Conservation (phyloP, 2,797 vertebrate species). For the Aeoliscus strigatus region DNA sequence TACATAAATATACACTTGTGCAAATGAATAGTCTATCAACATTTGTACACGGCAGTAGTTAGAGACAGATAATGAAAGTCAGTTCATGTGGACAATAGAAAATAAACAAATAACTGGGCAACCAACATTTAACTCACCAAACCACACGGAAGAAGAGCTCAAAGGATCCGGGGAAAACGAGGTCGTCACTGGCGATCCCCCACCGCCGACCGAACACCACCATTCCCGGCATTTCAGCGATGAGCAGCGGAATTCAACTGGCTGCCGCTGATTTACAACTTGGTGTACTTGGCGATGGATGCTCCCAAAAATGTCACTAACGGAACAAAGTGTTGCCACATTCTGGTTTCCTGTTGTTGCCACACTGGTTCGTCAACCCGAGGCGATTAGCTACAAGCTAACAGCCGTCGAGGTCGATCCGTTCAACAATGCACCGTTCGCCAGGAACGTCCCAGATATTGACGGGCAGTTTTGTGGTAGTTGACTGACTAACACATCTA, state of each 20-base stretch:
- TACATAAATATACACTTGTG: too few relatives aligned
- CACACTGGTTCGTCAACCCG: neutral
- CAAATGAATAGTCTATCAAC: too few relatives aligned
- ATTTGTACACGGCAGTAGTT: too few relatives aligned
- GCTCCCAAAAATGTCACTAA: too few relatives aligned
- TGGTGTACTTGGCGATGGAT: too few relatives aligned
- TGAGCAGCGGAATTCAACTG: neutral
- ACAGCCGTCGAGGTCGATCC: accelerated
- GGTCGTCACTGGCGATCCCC: conserved; percentile 92
- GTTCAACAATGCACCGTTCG: accelerated
- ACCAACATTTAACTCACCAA: too few relatives aligned
- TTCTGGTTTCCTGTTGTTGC: conserved; percentile 4
- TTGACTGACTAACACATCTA: too few relatives aligned
- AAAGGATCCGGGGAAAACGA: conserved; percentile 87
- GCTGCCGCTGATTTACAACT: neutral
- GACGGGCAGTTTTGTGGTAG: too few relatives aligned
- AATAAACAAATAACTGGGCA: too few relatives aligned
- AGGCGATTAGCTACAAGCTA: neutral
- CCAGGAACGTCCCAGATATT: neutral
- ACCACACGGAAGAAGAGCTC: conserved; percentile 82
- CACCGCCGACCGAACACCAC: conserved; percentile 89
- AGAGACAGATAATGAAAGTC: neutral
- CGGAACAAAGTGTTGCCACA: neutral
- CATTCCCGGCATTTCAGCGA: conserved; percentile 82
- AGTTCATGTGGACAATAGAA: neutral